Evolutionary conservation across 2,888 invertebrate genomes (phyloP), one percentile per base, ranked within the genome.

Genomic region (Patella ulyssiponensis): DNA sequence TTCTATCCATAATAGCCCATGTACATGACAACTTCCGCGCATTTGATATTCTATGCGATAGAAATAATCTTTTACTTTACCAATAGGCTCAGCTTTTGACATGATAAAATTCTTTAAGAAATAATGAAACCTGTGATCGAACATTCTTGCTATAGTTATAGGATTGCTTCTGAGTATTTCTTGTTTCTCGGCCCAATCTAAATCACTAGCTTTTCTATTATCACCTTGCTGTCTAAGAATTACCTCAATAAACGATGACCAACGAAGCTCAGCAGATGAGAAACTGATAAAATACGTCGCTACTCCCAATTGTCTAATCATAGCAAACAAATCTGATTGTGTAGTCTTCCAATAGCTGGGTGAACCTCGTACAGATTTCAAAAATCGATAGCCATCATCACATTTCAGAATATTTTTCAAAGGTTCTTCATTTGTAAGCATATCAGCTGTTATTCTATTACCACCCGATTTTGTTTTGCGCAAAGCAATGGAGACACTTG

Each of bases 1-100:
- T 70, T 82, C 76, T 7, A 82, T 79, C 83, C 85, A 84, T 27
- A 77, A 76, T 52, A 85, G 58, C 77, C 79, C 77, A 58, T 86
- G 85, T 5, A 83, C 79, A 76, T 85, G 84, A 15, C 83, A 83
- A 12, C 81, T 82, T 4, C 86, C 86, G 4, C 85, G 75, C 17
- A 81, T 79, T 71, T 86, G 84, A 73, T 82, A 83, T 58, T 84
- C 85, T 1, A 83, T 80, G 23, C 83, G 76, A 73, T 80, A 84
- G 69, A 81, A 82, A 72, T 81, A 84, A 71, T 86, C 84, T 12
- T 44, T 44, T 12, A 83, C 74, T 69, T 82, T 70, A 20, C 84
- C 83, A 27, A 84, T 69, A 53, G 84, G 83, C 33, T 81, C 79
- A 1, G 80, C 53, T 27, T 64, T 52, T 15, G 44, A 44, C 15